Evolutionary conservation across 2,888 invertebrate genomes (phyloP).

Genomic region (Patella depressa): DNA sequence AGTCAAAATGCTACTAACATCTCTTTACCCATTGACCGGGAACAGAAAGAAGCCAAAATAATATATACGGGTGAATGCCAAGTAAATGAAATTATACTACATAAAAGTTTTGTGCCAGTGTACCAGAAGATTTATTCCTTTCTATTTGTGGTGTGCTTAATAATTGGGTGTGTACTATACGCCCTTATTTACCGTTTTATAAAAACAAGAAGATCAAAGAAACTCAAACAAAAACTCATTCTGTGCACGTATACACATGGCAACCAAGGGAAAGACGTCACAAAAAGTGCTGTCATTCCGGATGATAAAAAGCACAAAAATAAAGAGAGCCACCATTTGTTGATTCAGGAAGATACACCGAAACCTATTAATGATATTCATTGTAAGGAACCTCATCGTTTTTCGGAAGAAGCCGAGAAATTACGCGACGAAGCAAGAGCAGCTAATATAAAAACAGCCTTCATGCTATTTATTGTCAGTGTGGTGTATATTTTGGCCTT

Average conservation of each 20-base stretch:
- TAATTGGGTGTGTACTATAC: conserved; percentile 68
- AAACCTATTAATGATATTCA: background rate
- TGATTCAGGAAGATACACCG: background rate
- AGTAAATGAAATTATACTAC: conserved; percentile 45
- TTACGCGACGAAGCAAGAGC: conserved; percentile 52
- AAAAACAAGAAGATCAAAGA: conserved; percentile 40
- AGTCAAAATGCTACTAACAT: background rate
- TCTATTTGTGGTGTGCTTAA: conserved; percentile 63
- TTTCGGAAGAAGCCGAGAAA: conserved; percentile 30
- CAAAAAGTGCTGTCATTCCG: background rate
- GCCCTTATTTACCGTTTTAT: conserved; percentile 66
- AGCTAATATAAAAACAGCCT: conserved; percentile 69
- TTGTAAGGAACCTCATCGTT: background rate
- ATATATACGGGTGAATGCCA: conserved; percentile 54
- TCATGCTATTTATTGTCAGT: conserved; percentile 70
- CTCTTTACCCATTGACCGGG: background rate
- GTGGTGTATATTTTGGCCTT: conserved; percentile 69
- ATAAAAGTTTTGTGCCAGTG: conserved; percentile 42
- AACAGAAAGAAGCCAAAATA: background rate
- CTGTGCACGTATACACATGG: conserved; percentile 40
- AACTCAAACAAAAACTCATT: conserved; percentile 36
- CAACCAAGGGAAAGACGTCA: conserved; percentile 22
- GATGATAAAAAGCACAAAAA: background rate
- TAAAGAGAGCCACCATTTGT: background rate
- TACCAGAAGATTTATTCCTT: conserved; percentile 66